Base-by-base conservation (phyloP, 2,888 invertebrate species). In the Chaetoderma sp. region DNA sequence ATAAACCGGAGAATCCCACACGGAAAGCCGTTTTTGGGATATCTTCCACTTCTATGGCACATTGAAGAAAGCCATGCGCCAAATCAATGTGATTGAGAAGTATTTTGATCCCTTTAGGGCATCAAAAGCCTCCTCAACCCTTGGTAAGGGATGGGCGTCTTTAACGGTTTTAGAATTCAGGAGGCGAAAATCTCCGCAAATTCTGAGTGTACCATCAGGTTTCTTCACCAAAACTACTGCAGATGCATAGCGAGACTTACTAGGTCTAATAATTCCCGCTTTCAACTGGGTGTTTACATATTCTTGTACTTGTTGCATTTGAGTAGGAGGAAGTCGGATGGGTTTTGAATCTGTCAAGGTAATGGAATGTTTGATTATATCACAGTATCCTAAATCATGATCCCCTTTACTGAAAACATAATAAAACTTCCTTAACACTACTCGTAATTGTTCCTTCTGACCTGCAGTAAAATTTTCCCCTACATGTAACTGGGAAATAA, bases 131-230 rank as follows among this genome's bases (percentile, higher is more conserved):
- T 77, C 75, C 10, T 76, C 67, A n/a, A 81, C 74, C 3, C 67
- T 28, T 4, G 79, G 75, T 8, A 80, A 55, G 0, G 77, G 78
- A 56, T 71, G 71, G 6, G 61, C 57, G 56, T 80, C 76, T 45
- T 70, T 66, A 1, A 44, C 55, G 10, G 78, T 76, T 16, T 68
- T 59, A 6, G 63, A 49, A 67, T 78, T 81, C 4, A 80, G 33
- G 2, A 39, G 32, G 16, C 75, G 44, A 61, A 67, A 80, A 30
- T 79, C 76, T 1, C 73, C 61, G 49, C 78, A 79, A 8, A 76
- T 23, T 16, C 72, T 23, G 21, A 72, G 23, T 6, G 47, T 63
- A 13, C 64, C 72, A 60, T 65, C 63, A 21, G 63, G 65, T 59
- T 76, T 76, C n/a, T 55, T 52, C 1, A 76, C 71, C 1, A 73